Conservation (phyloP, 2,113 vertebrate species). For the Peromyscus leucopus region DNA sequence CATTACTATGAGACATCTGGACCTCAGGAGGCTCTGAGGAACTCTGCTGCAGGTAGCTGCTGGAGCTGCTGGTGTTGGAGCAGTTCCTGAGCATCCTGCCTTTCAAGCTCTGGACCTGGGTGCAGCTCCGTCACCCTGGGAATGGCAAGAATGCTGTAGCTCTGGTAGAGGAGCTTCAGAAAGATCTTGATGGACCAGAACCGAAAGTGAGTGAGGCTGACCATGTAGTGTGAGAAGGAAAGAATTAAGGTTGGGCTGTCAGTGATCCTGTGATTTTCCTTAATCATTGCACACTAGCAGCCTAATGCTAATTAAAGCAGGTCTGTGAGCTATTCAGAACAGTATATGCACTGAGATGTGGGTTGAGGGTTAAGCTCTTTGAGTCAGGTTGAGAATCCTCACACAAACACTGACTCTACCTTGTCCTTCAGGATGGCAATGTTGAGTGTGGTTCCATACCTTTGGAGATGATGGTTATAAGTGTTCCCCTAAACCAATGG, state of each 20-base stretch:
- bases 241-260: background rate
- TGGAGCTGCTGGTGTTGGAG: no score
- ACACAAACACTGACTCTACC: background rate
- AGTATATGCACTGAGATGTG: background rate
- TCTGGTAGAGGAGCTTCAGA: conserved; percentile 66
- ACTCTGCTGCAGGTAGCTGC: conserved; percentile 79
- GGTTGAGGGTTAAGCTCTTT: background rate
- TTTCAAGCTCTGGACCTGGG: no score
- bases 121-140: no score
- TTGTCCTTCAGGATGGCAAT: background rate
- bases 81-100: no score
- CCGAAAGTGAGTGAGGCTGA: no score
- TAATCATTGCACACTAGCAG: background rate
- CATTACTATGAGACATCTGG: conserved; percentile 75
- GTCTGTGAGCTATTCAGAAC: background rate
- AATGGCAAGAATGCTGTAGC: conserved; percentile 70
- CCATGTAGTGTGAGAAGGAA: no score
- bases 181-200: no score
- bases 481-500: background rate
- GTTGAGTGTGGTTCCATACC: background rate
- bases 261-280: background rate
- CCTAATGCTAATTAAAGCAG: background rate
- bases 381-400: background rate
- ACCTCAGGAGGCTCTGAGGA: conserved; percentile 76
- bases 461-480: background rate